These are phyloP conservation scores for Caenorhabditis angaria DNA, from an alignment of 2,888 invertebrate genomes.

Conservation along the genomic window DNA sequence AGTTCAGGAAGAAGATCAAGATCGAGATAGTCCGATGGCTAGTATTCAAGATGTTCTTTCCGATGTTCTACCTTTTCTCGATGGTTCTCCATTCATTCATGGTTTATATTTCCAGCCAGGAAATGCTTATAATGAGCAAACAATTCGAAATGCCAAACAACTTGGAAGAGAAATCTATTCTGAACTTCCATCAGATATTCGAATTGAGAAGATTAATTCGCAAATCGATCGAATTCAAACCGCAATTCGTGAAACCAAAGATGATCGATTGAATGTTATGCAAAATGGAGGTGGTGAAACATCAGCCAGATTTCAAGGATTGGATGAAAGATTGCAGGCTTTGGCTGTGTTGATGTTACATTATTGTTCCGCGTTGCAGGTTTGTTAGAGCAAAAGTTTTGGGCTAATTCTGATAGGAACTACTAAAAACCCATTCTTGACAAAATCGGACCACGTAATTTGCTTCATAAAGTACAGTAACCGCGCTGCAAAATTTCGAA, in stretches of 20 bases:
- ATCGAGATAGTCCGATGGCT: slow-evolving; percentile 45
- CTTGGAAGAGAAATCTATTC: slow-evolving; percentile 85
- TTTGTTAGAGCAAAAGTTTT: too few relatives aligned
- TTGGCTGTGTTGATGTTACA: slow-evolving; percentile 91
- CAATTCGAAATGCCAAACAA: slow-evolving; percentile 88
- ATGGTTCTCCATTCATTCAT: slow-evolving; percentile 54
- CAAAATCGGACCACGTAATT: too few relatives aligned
- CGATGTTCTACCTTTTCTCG: slow-evolving; percentile 48
- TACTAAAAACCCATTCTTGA: too few relatives aligned
- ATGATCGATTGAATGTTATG: slow-evolving; percentile 75
- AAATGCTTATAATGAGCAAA: slow-evolving; percentile 80
- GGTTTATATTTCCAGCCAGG: slow-evolving; percentile 63
- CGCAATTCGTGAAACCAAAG: slow-evolving; percentile 81
- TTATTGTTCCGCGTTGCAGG: slow-evolving; percentile 90
- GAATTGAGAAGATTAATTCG: slow-evolving; percentile 83
- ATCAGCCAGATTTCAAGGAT: slow-evolving; percentile 75
- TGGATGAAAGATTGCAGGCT: slow-evolving; percentile 85
- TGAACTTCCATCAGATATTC: slow-evolving; percentile 78
- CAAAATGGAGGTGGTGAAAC: slow-evolving; percentile 65
- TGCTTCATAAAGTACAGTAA: too few relatives aligned
- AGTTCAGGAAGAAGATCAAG: slow-evolving; percentile 8
- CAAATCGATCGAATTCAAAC: slow-evolving; percentile 84
- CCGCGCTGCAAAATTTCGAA: too few relatives aligned
- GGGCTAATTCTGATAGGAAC: too few relatives aligned
- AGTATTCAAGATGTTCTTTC: slow-evolving; percentile 48